phyloP scores from a whole-genome alignment of 2,113 vertebrate genomes.

The Hypanus sabinus region DNA sequence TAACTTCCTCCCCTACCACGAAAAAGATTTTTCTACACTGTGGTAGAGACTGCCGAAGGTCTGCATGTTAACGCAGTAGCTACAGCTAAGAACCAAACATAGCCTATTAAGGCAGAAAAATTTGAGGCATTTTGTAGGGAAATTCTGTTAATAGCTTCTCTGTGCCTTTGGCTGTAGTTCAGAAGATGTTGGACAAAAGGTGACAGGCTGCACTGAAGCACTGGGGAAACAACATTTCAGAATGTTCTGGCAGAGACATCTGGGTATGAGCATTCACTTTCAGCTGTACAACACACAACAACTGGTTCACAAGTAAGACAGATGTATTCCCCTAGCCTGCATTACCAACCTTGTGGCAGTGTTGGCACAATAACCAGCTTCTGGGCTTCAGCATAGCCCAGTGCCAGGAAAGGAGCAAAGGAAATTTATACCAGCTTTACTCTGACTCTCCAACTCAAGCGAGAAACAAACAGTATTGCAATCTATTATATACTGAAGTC shows the following conservation, averaged over 20 bases:
- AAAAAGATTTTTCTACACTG: background rate
- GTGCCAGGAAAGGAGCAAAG: background rate
- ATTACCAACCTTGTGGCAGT: background rate
- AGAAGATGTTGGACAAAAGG: slow-evolving; percentile 24
- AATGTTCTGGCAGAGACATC: slow-evolving; percentile 18
- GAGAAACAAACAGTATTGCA: background rate
- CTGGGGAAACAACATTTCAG: slow-evolving; percentile 11
- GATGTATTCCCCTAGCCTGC: background rate
- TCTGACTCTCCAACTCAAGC: background rate
- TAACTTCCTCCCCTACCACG: background rate
- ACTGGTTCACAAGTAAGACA: background rate
- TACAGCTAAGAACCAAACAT: slow-evolving; percentile 15
- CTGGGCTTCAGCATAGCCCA: background rate
- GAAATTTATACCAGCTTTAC: background rate
- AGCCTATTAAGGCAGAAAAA: slow-evolving; percentile 33
- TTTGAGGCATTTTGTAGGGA: slow-evolving; percentile 17
- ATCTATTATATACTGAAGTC: background rate
- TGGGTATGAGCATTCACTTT: background rate
- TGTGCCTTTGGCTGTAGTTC: slow-evolving; percentile 14
- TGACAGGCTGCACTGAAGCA: slow-evolving; percentile 7
- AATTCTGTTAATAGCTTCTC: slow-evolving; percentile 27
- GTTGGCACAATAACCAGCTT: background rate
- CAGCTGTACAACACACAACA: background rate
- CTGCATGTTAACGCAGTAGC: background rate
- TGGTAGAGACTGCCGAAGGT: background rate